These are phyloP conservation scores for Leucoraja erinaceus DNA, from an alignment of 2,113 vertebrate species.

Conservation along the genomic window DNA sequence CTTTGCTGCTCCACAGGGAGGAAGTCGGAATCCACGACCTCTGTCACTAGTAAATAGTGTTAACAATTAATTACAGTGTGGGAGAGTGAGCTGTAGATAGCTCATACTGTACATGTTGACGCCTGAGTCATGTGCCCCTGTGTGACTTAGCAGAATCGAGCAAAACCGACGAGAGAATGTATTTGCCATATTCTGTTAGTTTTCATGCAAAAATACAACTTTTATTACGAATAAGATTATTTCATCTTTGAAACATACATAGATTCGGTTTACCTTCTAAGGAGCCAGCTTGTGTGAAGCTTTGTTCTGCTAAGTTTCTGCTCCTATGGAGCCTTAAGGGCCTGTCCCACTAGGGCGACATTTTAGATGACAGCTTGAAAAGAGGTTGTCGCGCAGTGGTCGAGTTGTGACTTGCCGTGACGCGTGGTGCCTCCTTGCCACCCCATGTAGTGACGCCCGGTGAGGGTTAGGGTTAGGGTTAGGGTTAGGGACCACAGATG, in stretches of 20 bases:
- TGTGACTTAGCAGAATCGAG: neutral
- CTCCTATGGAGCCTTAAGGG: neutral
- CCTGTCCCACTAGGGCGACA: no score
- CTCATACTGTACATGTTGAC: neutral
- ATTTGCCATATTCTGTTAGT: neutral
- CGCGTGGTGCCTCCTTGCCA: no score
- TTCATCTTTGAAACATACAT: neutral
- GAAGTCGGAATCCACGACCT: conserved; percentile 1
- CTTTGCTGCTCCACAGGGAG: neutral
- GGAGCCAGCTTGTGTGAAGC: neutral
- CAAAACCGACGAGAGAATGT: neutral
- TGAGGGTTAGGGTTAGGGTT: no score
- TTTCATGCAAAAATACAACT: neutral
- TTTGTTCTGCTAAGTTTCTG: neutral
- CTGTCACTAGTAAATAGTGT: neutral
- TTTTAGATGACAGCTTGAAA: no score
- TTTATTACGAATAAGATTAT: neutral
- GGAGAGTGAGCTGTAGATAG: neutral
- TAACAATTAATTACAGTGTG: conserved; percentile 21
- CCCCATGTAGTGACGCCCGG: no score
- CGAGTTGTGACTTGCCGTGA: no score
- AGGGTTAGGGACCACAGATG: no score
- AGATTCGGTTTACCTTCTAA: neutral
- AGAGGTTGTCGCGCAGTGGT: no score
- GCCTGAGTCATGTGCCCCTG: neutral